Base-by-base conservation (phyloP, 2,888 invertebrate species). In the Cheilosia scutellata region DNA sequence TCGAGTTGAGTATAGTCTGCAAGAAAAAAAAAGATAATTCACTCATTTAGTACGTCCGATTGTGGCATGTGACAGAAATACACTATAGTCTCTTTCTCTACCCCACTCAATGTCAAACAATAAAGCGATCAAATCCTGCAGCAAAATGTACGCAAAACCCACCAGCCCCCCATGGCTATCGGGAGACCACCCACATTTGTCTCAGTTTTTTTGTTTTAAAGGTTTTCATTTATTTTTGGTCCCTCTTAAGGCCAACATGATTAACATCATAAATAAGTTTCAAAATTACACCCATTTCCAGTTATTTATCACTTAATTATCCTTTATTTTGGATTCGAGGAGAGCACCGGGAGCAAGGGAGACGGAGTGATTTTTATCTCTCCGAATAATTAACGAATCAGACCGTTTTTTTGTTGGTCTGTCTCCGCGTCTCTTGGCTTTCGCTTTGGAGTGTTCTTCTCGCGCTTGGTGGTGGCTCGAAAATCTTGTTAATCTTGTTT, bases 1-100 rank as follows among this genome's bases (percentile, higher is more conserved):
- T 99, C 90, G 99, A 99, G 94, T 99, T 99, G 93, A 99, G 95
- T 94, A 99, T 98, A 94, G 98, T 98, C 98, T 98, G 97, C 88
- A 95, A 95, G 90, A 90, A 91, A 89, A 92, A 88, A 89, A 87
- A 66, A 76, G 27, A 79, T 65, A 80, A 78, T 76, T 68, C 66
- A 63, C 6, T 62, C 42, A 20, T 44, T 76, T 57, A 66, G 16
- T 53, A 33, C 20, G 44, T 57, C 47, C 53, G 31, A 37, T 11
- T 63, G 66, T 42, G 55, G 6, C 27, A 51, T 63, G 27, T 72
- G 76, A 53, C 66, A 71, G 71, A 86, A 80, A 55, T 66, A 70
- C 58, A 57, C 9, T 40, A 63, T 33, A 72, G 5, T 7, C 33
- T 53, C 29, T n/a, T n/a, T 27, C 55, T 60, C 25, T 33, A 71